These are phyloP conservation scores for Microctenopoma steveboyesi DNA, from an alignment of 2,797 vertebrate species.

Conservation along the genomic window DNA sequence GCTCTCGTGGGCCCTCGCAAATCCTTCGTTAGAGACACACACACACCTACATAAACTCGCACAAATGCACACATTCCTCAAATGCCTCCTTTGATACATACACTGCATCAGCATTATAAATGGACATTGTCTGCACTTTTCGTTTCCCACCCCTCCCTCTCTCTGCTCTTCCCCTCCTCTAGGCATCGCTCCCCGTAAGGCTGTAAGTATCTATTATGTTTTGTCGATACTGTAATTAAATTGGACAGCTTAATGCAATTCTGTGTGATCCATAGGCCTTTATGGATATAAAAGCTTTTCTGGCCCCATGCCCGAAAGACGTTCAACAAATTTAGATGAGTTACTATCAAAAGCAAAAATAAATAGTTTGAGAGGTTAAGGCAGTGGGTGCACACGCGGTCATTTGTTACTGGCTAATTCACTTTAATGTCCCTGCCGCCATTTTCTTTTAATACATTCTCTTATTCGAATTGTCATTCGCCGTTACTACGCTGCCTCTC, in stretches of 20 bases:
- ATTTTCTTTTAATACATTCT: conserved; percentile 80
- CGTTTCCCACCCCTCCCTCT: conserved; percentile 35
- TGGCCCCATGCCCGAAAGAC: conserved; percentile 92
- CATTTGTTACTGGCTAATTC: conserved; percentile 86
- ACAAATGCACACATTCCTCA: conserved; percentile 45
- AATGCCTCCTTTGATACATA: conserved; percentile 67
- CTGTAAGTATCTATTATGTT: conserved; percentile 97
- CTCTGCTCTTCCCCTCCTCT: conserved; percentile 49
- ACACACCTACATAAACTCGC: conserved; percentile 30
- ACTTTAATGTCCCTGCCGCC: conserved; percentile 81
- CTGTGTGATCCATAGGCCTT: conserved; percentile 96
- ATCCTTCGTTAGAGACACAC: conserved; percentile 57
- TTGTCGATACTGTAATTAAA: conserved; percentile 99
- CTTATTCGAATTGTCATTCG: conserved; percentile 67
- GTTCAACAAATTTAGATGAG: conserved; percentile 95
- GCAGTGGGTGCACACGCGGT: conserved; percentile 69
- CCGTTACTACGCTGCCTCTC: conserved; percentile 35
- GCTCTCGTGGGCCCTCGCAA: conserved; percentile 87
- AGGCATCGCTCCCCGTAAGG: conserved; percentile 68
- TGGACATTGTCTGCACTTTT: conserved; percentile 88
- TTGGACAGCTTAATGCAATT: conserved; percentile 98
- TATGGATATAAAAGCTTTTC: conserved; percentile 99
- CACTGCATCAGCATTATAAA: conserved; percentile 88
- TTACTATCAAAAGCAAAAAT: conserved; percentile 70
- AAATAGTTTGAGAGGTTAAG: conserved; percentile 72